Base-by-base conservation (phyloP, 2,888 invertebrate genomes). In the Tetranychus piercei region DNA sequence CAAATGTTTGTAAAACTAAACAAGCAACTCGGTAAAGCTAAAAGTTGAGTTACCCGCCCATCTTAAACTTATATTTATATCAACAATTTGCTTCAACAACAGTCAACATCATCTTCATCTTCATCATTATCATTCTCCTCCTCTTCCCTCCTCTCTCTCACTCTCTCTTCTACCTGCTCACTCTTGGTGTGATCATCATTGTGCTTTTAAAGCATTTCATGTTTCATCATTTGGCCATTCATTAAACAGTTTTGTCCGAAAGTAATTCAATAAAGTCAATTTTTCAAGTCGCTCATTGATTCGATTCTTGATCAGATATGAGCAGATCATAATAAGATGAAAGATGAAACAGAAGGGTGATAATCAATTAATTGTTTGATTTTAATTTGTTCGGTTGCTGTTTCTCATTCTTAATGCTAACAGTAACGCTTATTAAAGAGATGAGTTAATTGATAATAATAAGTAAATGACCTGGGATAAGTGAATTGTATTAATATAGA, bases 131-230 rank as follows among this genome's bases (percentile, higher is more conserved):
- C 44, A 8, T 22, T 18, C 6, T 44, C 44, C 18, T 34, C 18
- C 9, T 71, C 71, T 71, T 23, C 22, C 23, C 22, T 20, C 22
- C 66, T 66, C 66, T 66, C 66, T 66, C 66, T 66, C 66, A 8
- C 66, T 66, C 71, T 71, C 71, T 71, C 71, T 71, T 23, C 22
- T 23, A 15, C 71, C 18, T 23, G 7, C 71, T 71, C 71, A 23
- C 71, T 9, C 44, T 43, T 20, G 71, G 18, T 44, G 2, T 34
- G 6, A 8, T 45, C 9, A 45, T 45, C 45, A 45, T 45, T n/a
- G n/a, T n/a, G n/a, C n/a, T n/a, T n/a, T n/a, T n/a, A n/a, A n/a
- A n/a, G n/a, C n/a, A n/a, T n/a, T n/a, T n/a, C n/a, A n/a, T n/a
- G n/a, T n/a, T n/a, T n/a, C n/a, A n/a, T n/a, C n/a, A n/a, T n/a